These are phyloP conservation scores for Gymnoscopelus braueri DNA, from an alignment of 2,797 vertebrate species.

Conservation along the genomic window DNA sequence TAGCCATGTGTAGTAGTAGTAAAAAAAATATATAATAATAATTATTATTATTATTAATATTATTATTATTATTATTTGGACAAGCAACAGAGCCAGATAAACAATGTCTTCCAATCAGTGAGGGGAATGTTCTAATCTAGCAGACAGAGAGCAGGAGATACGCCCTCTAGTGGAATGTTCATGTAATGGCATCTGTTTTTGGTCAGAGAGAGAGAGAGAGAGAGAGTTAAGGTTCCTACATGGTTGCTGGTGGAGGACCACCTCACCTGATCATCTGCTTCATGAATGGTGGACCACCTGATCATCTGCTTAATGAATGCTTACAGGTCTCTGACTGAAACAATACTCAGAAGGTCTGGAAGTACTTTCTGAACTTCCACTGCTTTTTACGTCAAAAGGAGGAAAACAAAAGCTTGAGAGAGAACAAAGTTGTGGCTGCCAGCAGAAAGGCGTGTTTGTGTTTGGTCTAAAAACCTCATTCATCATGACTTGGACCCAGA, in stretches of 20 bases:
- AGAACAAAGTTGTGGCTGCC: background rate
- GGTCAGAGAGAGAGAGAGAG: background rate
- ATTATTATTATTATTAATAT: too few relatives aligned
- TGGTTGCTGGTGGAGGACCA: too few relatives aligned
- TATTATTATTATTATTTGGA: too few relatives aligned
- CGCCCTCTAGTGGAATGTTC: constrained; percentile 55
- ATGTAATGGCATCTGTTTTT: constrained; percentile 26
- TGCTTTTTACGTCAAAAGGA: constrained; percentile 4
- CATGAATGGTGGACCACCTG: background rate
- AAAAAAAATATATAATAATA: too few relatives aligned
- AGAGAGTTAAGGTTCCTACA: background rate
- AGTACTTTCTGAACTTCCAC: constrained; percentile 1
- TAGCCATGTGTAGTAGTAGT: too few relatives aligned
- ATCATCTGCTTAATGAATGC: background rate
- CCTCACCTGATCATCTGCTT: background rate
- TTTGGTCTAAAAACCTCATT: background rate
- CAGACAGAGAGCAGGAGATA: constrained; percentile 13
- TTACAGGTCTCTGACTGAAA: background rate
- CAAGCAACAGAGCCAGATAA: too few relatives aligned
- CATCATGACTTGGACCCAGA: background rate
- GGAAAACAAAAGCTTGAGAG: background rate
- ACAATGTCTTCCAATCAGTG: too few relatives aligned
- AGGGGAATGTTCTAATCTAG: too few relatives aligned
- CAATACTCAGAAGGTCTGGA: constrained; percentile 2
- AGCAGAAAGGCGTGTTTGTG: background rate